Evolutionary conservation across 2,113 vertebrate species (phyloP).

Genomic region (rat (Rattus norvegicus)): GRCr8 NC_086028.1:61821501-61822000

Average conservation of each 20-base stretch:
- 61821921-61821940: not conserved
- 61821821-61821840: not conserved
- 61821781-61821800: not conserved
- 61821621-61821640: not conserved
- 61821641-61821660: not conserved
- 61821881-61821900: not conserved
- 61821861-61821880: not conserved
- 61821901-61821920: not conserved
- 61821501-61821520: not conserved
- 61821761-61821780: not conserved
- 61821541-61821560: not conserved
- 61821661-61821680: not conserved
- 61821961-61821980: not conserved
- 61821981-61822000: accelerated
- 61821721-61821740: accelerated
- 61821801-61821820: not conserved
- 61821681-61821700: not conserved
- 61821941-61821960: not conserved
- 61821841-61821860: not conserved
- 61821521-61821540: slow-evolving; percentile 32
- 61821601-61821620: not conserved
- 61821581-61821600: not conserved
- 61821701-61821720: not conserved
- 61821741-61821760: not conserved
- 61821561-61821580: not conserved